Base-by-base conservation (phyloP, 2,113 vertebrate genomes). In the Lanius collurio region DNA sequence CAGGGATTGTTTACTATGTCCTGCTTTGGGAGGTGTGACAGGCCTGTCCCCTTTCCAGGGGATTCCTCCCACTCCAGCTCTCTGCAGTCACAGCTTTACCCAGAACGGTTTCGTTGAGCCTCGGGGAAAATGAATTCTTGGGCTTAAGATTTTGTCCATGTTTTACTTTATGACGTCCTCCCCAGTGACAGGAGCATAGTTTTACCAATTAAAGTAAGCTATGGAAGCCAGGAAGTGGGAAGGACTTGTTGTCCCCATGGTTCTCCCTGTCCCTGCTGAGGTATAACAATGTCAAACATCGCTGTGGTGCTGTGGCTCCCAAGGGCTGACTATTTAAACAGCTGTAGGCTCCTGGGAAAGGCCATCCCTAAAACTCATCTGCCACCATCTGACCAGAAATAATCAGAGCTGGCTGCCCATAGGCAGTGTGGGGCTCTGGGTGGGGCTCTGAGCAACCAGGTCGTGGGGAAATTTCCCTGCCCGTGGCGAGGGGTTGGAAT, bases 131-230 rank as follows among this genome's bases (percentile, higher is more conserved):
- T 2, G 9, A 35, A 91, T 82, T 57, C 55, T 59, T 57, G 57
- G 47, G 77, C 49, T 83, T 7, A 15, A 22, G 44, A 47, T 96
- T 92, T 85, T 65, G 19, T 37, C 79, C 47, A 2, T 70, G 55
- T 60, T 91, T 88, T 78, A 50, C 42, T 93, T 83, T 30, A 27
- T 52, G 50, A 44, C 55, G 33, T 67, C 47, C 24, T 77, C 42
- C 63, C n/a, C 87, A 92, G 85, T 13, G 41, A 83, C 87, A 53
- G 85, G 24, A 91, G 56, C 94, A 95, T 95, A 95, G 85, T 96
- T 96, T 97, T 94, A 90, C 95, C 96, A 97, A 90, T 84, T 94
- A 93, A 94, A 96, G 95, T 64, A 31, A 95, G 76, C 68, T 55
- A 7, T 64, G 92, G 92, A 94, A 91, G 85, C 41, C 91, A 83